Base-by-base conservation (phyloP, 2,113 vertebrate genomes). In the Melanocharis versteri region DNA sequence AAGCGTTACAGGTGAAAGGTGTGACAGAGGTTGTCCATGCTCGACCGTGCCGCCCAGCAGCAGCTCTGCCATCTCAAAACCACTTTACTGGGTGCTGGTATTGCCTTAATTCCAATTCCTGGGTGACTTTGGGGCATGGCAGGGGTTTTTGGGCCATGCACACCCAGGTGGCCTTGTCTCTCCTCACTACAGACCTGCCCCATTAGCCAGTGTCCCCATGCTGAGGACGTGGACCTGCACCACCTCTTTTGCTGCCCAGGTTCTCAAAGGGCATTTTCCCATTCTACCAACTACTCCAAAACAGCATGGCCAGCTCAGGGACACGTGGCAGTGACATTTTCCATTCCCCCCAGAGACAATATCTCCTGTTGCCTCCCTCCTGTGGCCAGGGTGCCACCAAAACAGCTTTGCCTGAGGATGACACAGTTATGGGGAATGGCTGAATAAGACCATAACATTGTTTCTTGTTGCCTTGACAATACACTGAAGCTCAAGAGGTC, bases 401-500 rank as follows among this genome's bases (percentile, higher is more conserved):
- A 73, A 35, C 28, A 81, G 18, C 44, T 65, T 40, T 71, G 51
- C 44, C 64, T 1, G 2, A 57, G 45, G 50, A 37, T 33, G 61
- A 1, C 18, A 8, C 1, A 6, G 27, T 15, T 50, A 23, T 39
- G 54, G 48, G 30, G 19, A 94, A 79, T 45, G 64, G 48, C 64
- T 92, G 47, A 75, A 51, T 54, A 73, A 76, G 82, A 70, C 39
- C 22, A 56, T 26, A 58, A 28, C 0, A 0, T 45, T 28, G 22
- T 45, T 87, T 88, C 68, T 94, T 23, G 60, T 94, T 95, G 88
- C 80, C 86, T 90, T 96, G 86, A 87, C 68, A 87, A 79, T 89
- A 75, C 17, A 22, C 15, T 71, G 23, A 24, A 40, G 57, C 76
- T 75, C 40, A 35, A 33, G 51, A 42, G 53, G 68, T 56, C 48